Evolutionary conservation across 2,888 invertebrate species (phyloP).

Genomic region (Anorthoa munda): DNA sequence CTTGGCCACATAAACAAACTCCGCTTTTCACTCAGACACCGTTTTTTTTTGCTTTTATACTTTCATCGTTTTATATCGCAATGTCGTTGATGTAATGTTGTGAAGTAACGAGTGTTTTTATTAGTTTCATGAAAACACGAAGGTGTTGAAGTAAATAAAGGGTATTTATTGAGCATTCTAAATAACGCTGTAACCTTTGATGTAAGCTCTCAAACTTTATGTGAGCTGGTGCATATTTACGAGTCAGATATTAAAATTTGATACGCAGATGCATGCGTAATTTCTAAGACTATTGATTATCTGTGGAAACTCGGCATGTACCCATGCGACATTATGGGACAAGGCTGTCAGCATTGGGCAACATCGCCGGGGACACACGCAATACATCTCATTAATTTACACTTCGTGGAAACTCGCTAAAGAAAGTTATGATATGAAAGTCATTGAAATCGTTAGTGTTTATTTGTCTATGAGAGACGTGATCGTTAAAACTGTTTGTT

Average conservation of each 20-base stretch:
- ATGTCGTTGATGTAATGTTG: conserved; percentile 48
- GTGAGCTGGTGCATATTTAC: conserved; percentile 45
- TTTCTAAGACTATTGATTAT: conserved; percentile 38
- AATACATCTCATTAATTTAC: conserved; percentile 54
- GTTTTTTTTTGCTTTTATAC: conserved; percentile 44
- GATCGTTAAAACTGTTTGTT: conserved; percentile 49
- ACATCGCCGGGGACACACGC: conserved; percentile 52
- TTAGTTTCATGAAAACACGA: conserved; percentile 49
- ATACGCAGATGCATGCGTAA: conserved; percentile 31
- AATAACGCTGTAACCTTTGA: conserved; percentile 49
- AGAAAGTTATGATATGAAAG: conserved; percentile 57
- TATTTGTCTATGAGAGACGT: conserved; percentile 28
- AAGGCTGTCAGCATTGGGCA: conserved; percentile 61
- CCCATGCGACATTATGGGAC: conserved; percentile 55
- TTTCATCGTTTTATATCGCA: conserved; percentile 45
- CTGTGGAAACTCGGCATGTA: conserved; percentile 30
- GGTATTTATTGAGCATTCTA: conserved; percentile 49
- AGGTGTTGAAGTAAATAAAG: conserved; percentile 44
- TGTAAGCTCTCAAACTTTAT: conserved; percentile 30
- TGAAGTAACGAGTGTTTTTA: conserved; percentile 57
- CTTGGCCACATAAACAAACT: conserved; percentile 44
- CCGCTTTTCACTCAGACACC: conserved; percentile 25
- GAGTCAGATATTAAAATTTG: conserved; percentile 30
- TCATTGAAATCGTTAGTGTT: conserved; percentile 32
- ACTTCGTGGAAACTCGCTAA: conserved; percentile 49